These are phyloP conservation scores for Artibeus lituratus DNA, from an alignment of 2,797 vertebrate genomes.

Conservation along the genomic window DNA sequence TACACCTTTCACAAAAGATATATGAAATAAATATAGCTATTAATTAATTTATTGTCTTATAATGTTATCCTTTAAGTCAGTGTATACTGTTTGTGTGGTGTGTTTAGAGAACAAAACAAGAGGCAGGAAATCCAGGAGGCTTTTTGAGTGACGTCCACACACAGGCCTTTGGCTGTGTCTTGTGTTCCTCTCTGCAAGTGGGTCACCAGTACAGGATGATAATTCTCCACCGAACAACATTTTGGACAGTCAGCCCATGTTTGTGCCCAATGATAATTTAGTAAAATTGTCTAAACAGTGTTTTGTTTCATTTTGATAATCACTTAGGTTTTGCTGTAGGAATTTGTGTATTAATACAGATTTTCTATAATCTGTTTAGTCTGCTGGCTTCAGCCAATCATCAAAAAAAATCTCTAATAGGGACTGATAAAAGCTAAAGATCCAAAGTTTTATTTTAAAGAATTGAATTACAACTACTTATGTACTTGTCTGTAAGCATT, in stretches of 20 bases:
- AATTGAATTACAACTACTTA: background rate
- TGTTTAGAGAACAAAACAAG: background rate
- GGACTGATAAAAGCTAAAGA: background rate
- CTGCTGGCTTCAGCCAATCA: background rate
- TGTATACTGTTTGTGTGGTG: background rate
- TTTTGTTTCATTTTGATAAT: conserved; percentile 1
- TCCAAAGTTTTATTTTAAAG: background rate
- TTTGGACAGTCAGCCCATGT: background rate
- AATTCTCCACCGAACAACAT: background rate
- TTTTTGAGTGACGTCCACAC: background rate
- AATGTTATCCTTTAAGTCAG: background rate
- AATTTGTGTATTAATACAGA: background rate
- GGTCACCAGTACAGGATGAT: background rate
- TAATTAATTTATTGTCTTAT: background rate
- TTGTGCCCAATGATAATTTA: background rate
- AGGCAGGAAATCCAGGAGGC: background rate
- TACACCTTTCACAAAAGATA: background rate
- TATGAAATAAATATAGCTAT: background rate
- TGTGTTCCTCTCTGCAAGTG: background rate
- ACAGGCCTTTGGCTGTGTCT: background rate
- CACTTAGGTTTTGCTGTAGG: background rate
- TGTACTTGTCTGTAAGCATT: background rate
- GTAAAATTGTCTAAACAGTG: background rate
- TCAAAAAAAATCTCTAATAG: background rate
- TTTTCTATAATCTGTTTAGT: background rate